Evolutionary conservation across 2,797 vertebrate genomes (phyloP).

Genomic region (Mionectes olivaceus): DNA sequence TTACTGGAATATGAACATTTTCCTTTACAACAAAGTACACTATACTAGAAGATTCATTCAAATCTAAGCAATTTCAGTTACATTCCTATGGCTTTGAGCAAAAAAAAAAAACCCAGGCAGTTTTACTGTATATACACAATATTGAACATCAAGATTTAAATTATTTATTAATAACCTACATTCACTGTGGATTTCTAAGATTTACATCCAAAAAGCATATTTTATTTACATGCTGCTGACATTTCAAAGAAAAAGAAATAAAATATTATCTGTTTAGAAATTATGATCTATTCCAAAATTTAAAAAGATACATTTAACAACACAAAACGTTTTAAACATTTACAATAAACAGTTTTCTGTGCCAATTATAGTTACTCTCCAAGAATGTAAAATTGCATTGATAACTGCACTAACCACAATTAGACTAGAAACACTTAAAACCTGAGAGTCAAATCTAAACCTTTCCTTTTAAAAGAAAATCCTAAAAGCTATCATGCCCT

Average conservation of each 20-base stretch:
- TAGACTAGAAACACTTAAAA: constrained; percentile 56
- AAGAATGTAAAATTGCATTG: constrained; percentile 75
- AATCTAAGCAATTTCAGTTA: constrained; percentile 2
- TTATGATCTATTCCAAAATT: constrained; percentile 42
- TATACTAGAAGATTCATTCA: background rate
- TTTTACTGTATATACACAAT: constrained; percentile 37
- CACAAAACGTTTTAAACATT: constrained; percentile 22
- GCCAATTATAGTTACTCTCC: constrained; percentile 46
- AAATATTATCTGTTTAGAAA: constrained; percentile 36
- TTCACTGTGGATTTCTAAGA: constrained; percentile 73
- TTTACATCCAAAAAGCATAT: constrained; percentile 72
- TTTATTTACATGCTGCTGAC: constrained; percentile 77
- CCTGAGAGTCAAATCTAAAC: constrained; percentile 71
- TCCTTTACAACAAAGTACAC: background rate
- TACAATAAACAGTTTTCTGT: constrained; percentile 62
- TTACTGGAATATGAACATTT: background rate
- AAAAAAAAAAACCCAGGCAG: background rate
- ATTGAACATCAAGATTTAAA: constrained; percentile 46
- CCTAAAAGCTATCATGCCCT: background rate
- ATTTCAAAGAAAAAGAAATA: constrained; percentile 51
- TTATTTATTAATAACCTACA: constrained; percentile 79
- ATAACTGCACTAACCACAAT: constrained; percentile 57
- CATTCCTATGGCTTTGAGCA: constrained; percentile 46
- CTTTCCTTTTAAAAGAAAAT: background rate
- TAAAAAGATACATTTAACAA: constrained; percentile 50